These are phyloP conservation scores for Tetragnatha versicolor DNA, from an alignment of 1,140 invertebrate species.

Conservation along the genomic window DNA sequence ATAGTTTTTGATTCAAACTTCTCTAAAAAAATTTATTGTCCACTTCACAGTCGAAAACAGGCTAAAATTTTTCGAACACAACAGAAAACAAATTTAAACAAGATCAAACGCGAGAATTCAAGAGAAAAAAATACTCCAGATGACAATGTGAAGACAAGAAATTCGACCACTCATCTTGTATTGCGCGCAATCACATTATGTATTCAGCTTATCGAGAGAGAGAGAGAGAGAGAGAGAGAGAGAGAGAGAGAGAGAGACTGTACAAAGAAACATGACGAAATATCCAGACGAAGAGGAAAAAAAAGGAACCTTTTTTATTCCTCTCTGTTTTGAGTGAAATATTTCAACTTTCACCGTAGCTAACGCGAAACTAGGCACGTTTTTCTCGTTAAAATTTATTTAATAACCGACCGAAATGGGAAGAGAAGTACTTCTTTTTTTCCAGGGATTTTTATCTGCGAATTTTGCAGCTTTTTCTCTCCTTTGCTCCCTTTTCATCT, in stretches of 20 bases:
- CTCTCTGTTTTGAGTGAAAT: neutral
- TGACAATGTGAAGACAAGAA: too few species aligned
- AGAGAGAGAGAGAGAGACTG: too few species aligned
- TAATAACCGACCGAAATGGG: constrained; percentile 29
- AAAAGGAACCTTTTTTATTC: neutral
- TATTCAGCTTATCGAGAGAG: constrained; percentile 40
- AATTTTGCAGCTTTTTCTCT: too few species aligned
- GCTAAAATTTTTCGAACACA: too few species aligned
- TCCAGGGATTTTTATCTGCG: constrained; percentile 22
- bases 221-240: too few species aligned
- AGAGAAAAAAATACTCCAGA: too few species aligned
- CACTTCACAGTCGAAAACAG: too few species aligned
- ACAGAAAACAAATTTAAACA: too few species aligned
- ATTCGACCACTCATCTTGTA: constrained; percentile 20
- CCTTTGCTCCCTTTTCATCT: constrained; percentile 19
- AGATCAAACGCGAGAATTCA: too few species aligned
- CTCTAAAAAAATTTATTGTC: too few species aligned
- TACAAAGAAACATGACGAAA: constrained; percentile 36
- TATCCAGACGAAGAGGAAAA: neutral
- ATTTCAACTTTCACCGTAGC: constrained; percentile 31
- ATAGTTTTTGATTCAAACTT: too few species aligned
- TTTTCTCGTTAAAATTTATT: constrained; percentile 47
- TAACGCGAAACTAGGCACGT: constrained; percentile 23
- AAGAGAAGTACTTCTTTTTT: constrained; percentile 24
- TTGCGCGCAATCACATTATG: constrained; percentile 42